phyloP scores from a whole-genome alignment of 2,888 invertebrate species.

The Eristalis pertinax region DNA sequence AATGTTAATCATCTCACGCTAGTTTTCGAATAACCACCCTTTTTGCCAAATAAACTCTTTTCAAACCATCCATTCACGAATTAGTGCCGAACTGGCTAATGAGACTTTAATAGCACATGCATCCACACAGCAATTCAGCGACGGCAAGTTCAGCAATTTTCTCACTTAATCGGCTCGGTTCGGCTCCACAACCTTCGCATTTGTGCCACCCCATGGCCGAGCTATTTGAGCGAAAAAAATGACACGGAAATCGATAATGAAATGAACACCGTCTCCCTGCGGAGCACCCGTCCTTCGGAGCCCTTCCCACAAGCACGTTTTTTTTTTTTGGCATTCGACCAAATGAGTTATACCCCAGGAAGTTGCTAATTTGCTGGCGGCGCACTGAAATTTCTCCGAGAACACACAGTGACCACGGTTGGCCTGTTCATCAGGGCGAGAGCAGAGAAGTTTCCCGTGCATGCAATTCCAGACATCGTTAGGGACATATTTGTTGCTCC shows the following conservation, averaged over 20 bases:
- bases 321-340: slow-evolving; percentile 50
- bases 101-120: slow-evolving; percentile 52
- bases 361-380: slow-evolving; percentile 65
- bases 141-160: slow-evolving; percentile 24
- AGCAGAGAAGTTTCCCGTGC: slow-evolving; percentile 30
- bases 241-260: slow-evolving; percentile 29
- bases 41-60: neutral
- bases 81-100: slow-evolving; percentile 50
- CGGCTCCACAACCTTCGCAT: slow-evolving; percentile 9
- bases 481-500: slow-evolving; percentile 47
- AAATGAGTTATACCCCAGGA: slow-evolving; percentile 62
- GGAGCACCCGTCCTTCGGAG: neutral
- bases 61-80: slow-evolving; percentile 9
- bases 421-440: slow-evolving; percentile 39
- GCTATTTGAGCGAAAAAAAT: slow-evolving; percentile 19
- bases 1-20: too few relatives aligned
- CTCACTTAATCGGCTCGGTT: slow-evolving; percentile 38
- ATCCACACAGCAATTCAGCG: slow-evolving; percentile 23
- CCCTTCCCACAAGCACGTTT: neutral
- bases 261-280: slow-evolving; percentile 31
- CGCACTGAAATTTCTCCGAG: slow-evolving; percentile 38
- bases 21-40: neutral
- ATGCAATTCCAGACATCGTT: slow-evolving; percentile 65
- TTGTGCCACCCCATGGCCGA: neutral
- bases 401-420: slow-evolving; percentile 18